Evolutionary conservation across 2,113 vertebrate species (phyloP), one percentile per base, ranked within the genome.

Genomic region (Aegypius monachus): DNA sequence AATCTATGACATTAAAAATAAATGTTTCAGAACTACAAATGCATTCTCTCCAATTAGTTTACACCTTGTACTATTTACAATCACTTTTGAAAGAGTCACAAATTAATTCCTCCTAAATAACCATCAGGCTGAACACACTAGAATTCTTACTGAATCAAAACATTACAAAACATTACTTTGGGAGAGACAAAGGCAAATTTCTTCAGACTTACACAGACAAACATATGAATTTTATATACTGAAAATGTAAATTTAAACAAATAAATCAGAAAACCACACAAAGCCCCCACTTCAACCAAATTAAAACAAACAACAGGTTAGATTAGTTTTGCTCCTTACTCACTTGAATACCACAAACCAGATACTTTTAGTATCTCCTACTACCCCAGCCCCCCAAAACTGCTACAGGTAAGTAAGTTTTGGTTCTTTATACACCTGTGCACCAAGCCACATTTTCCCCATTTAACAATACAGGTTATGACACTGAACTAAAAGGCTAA

Each of bases 201-300:
- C 61, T 91, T 68, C 36, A 15, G 32, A 48, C 19, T 53, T 75
- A 26, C 36, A 40, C 29, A 48, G 19, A 75, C 19, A 72, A 58
- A 89, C 80, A 72, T 83, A 89, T 81, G 43, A 38, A 88, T 67
- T 96, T 93, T 87, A 95, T 86, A 89, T 86, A 94, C 26, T 83
- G 63, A 62, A 91, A 95, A 91, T 86, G 77, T 87, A 96, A 94
- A 95, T 91, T 83, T 85, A 93, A 85, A 81, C 63, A 82, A 94
- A 89, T 87, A 89, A 94, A 96, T 74, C 61, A 88, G 67, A 86
- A 91, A 95, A 83, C 70, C 48, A 95, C 38, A 38, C 25, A 81
- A 86, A 87, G 65, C 5, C 45, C 85, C 17, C 62, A 63, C 42
- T 47, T 72, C 8, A 81, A 52, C 59, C 55, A 81, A 87, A 86